Evolutionary conservation across 2,888 invertebrate genomes (phyloP), one percentile per base, ranked within the genome.

Genomic region (Eupithecia vulgata): DNA sequence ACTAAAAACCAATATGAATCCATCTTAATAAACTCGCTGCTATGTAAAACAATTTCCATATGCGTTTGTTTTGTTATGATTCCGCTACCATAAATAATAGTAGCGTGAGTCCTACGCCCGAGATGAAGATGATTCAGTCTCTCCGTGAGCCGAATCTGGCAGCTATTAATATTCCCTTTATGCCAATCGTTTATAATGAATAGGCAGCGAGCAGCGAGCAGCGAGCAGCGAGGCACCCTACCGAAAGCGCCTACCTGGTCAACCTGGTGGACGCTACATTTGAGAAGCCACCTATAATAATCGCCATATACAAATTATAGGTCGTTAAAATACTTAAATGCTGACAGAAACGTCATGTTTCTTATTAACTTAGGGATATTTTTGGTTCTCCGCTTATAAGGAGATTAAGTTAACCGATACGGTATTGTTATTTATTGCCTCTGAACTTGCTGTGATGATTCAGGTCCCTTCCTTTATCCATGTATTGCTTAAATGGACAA

Each of bases 141-240:
- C 82, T 79, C 82, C 78, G 79, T 85, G 81, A 71, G 71, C 90
- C 91, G 73, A 81, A 89, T 85, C 88, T 78, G 90, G 91, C 73
- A 77, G 81, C 87, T 89, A 90, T 90, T 91, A 91, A 85, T 84
- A 85, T 88, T 85, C 88, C 90, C 90, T 89, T 88, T 87, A 85
- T 79, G 87, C 80, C 81, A 81, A 84, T 83, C 83, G 83, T 85
- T 87, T 85, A 84, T 84, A 34, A 88, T 87, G 83, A 84, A 84
- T 84, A 81, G 81, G 57, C 62, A 67, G 66, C 74, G 42, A 48
- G 71, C n/a, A n/a, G n/a, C n/a, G n/a, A n/a, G n/a, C n/a, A n/a
- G n/a, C n/a, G n/a, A n/a, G 57, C 62, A 67, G 66, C 74, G 42
- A 48, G 71, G 61, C 73, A 73, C 79, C 78, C 79, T 78, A 68